These are phyloP conservation scores for Daphoenositta chrysoptera DNA, from an alignment of 2,113 vertebrate genomes.

Conservation along the genomic window DNA sequence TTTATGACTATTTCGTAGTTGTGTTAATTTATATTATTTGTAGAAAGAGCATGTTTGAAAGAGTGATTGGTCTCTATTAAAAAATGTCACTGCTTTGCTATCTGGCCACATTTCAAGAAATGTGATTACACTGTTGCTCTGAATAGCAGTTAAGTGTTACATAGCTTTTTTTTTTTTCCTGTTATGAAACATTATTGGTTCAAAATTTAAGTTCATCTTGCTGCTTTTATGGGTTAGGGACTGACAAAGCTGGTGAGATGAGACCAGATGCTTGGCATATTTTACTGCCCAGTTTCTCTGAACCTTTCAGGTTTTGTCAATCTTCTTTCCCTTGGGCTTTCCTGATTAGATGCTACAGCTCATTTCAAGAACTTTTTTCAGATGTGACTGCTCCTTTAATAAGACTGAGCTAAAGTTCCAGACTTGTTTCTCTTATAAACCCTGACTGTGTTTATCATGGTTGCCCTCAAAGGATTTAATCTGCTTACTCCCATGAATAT, in stretches of 20 bases:
- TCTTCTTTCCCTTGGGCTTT: neutral
- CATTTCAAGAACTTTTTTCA: neutral
- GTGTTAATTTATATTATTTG: neutral
- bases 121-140: neutral
- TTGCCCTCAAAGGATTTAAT: neutral
- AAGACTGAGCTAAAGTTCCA: neutral
- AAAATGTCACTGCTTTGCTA: neutral
- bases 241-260: neutral
- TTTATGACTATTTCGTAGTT: neutral
- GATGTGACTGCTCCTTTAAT: neutral
- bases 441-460: fast-evolving
- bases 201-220: neutral
- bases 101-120: neutral
- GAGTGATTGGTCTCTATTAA: neutral
- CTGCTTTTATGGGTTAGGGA: neutral
- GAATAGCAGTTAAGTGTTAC: neutral
- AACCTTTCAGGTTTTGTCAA: neutral
- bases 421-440: neutral
- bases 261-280: neutral
- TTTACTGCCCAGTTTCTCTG: neutral
- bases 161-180: neutral
- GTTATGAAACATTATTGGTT: too few species aligned
- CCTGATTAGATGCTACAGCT: neutral
- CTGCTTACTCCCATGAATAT: neutral
- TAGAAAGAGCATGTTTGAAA: neutral